phyloP scores from a whole-genome alignment of 1,140 invertebrate genomes.

The Eupristina koningsbergeri region DNA sequence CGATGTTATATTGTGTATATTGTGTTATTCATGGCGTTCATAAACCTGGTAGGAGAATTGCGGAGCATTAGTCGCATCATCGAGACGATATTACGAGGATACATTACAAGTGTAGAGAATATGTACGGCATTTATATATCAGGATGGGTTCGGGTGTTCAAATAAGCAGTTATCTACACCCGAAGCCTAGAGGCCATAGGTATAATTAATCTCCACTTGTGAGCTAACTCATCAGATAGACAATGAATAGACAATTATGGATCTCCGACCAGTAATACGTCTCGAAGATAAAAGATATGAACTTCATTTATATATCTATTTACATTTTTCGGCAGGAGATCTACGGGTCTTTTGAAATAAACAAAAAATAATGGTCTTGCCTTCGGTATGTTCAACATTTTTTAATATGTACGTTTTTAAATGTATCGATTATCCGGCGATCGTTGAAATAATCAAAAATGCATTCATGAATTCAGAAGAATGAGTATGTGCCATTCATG shows the following conservation, averaged over 20 bases:
- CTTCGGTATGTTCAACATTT: not conserved
- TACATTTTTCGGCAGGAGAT: not conserved
- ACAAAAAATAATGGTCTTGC: not conserved
- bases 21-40: too few relatives aligned
- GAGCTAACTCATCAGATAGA: not conserved
- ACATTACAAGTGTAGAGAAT: not conserved
- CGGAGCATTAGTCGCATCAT: too few relatives aligned
- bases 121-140: not conserved
- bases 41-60: not conserved
- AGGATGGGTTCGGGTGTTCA: not conserved
- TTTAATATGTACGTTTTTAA: too few relatives aligned
- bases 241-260: not conserved
- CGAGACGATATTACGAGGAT: too few relatives aligned
- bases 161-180: not conserved
- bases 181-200: not conserved
- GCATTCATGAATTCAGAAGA: too few relatives aligned
- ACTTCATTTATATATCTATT: not conserved
- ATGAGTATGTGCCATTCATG: too few relatives aligned
- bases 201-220: not conserved
- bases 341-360: not conserved
- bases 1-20: not conserved
- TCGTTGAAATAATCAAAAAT: too few relatives aligned
- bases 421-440: too few relatives aligned
- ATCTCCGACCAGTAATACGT: conserved; percentile 4
- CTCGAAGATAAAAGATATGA: not conserved